A percentile compares a stretch with the other conserved stretches of the same genome.
Evolutionary conservation across 2,888 invertebrate species (phyloP).

Genomic region (Lasioglossum vierecki): DNA sequence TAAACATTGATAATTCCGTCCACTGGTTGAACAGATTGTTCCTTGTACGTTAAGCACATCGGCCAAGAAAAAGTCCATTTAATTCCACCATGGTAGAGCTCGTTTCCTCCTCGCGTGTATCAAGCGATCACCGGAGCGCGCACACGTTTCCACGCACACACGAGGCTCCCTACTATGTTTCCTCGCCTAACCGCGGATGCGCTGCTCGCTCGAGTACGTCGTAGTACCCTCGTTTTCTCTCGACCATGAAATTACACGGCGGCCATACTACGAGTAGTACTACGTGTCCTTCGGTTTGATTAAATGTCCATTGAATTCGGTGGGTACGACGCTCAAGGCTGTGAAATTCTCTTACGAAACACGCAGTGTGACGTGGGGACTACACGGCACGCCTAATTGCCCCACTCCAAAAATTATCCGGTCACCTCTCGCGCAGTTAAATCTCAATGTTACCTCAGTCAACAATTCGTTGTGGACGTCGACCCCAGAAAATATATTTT

Average conservation of each 20-base stretch:
- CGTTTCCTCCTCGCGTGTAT: constrained; percentile 24
- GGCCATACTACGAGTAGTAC: constrained; percentile 74
- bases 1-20: too few relatives aligned
- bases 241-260: constrained; percentile 71
- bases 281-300: constrained; percentile 71
- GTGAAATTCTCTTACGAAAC: constrained; percentile 51
- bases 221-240: constrained; percentile 71
- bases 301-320: constrained; percentile 68
- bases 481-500: too few relatives aligned
- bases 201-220: constrained; percentile 68
- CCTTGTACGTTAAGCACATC: neutral
- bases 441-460: neutral
- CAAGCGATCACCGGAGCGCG: neutral
- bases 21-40: neutral
- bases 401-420: neutral
- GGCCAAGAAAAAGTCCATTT: constrained; percentile 14
- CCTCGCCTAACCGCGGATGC: constrained; percentile 61
- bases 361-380: constrained; percentile 4
- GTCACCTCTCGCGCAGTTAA: neutral
- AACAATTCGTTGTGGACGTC: neutral
- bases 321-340: constrained; percentile 51
- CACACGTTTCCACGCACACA: constrained; percentile 9
- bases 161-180: constrained; percentile 18
- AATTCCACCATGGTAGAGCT: neutral
- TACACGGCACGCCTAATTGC: neutral